Base-by-base conservation (phyloP, 2,797 vertebrate species). In the Leptodactylus fallax region DNA sequence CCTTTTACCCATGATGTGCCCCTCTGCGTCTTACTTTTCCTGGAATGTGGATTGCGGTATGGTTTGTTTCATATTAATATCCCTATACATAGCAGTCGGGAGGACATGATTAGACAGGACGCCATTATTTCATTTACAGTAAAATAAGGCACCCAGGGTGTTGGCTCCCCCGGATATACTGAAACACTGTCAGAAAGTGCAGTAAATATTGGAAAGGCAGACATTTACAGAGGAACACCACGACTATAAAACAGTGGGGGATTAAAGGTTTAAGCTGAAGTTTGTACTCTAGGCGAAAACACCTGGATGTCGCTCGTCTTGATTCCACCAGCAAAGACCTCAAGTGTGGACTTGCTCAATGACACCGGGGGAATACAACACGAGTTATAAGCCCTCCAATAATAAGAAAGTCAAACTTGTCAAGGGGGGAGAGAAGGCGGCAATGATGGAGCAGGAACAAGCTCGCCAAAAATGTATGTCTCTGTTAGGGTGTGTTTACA, bases 251-350 rank as follows among this genome's bases (percentile, higher is more conserved):
- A 82, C n/a, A 76, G 23, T 51, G 78, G 79, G 49, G 79, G 84
- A 89, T 89, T 89, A 86, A 89, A 82, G 84, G 79, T 86, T 89
- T 89, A 86, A 55, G 79, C 61, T 80, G 49, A 60, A 83, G 81
- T 83, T 69, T 86, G 79, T 78, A 77, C 79, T 82, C 84, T 77
- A 82, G 78, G 79, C 61, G 82, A 63, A 67, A 89, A 89, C 84
- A 89, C 88, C 88, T 89, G 88, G 87, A 76, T 85, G 51, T 85
- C 55, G 65, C 63, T 81, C 80, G 17, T 71, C 45, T 78, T 81
- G 53, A 81, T 85, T 85, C 55, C 49, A 76, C 53, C 79, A 81
- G 49, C 36, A 58, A 79, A 86, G 60, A 78, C 79, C 27, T 67
- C 88, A 79, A 82, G 88, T 86, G 79, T 27, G 69, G 74, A 83